phyloP scores from a whole-genome alignment of 2,888 invertebrate species.

The Tiliacea aurago region DNA sequence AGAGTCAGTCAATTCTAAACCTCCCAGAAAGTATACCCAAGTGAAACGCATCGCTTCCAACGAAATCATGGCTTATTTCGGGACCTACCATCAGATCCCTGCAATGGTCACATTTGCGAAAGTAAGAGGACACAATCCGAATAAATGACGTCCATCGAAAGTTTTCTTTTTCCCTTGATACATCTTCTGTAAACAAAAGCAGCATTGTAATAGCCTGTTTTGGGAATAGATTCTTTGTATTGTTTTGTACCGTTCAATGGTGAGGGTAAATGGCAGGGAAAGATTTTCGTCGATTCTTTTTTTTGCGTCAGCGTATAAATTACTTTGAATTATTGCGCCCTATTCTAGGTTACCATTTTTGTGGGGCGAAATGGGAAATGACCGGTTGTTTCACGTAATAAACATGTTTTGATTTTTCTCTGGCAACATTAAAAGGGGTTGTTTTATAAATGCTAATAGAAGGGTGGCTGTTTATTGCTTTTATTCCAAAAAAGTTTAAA shows the following conservation, averaged over 20 bases:
- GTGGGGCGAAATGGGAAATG: constrained; percentile 56
- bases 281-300: constrained; percentile 66
- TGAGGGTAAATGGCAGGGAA: constrained; percentile 57
- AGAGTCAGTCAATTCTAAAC: constrained; percentile 39
- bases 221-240: constrained; percentile 69
- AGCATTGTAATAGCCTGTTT: constrained; percentile 67
- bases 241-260: constrained; percentile 56
- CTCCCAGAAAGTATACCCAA: constrained; percentile 31
- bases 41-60: constrained; percentile 45
- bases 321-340: constrained; percentile 68
- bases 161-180: constrained; percentile 72
- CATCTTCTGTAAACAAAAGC: constrained; percentile 73
- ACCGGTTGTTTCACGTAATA: constrained; percentile 63
- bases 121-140: constrained; percentile 70
- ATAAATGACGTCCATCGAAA: constrained; percentile 72
- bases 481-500: constrained; percentile 34
- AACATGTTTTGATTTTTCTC: constrained; percentile 63
- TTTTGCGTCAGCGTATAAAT: constrained; percentile 67
- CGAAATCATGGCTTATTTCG: constrained; percentile 46
- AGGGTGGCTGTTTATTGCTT: constrained; percentile 21
- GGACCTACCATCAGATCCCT: constrained; percentile 51
- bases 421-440: constrained; percentile 47
- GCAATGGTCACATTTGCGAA: constrained; percentile 67
- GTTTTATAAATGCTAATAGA: constrained; percentile 48
- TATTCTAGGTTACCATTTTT: constrained; percentile 54